phyloP scores from a whole-genome alignment of 1,140 invertebrate genomes.

The Melitaea cinxia region DNA sequence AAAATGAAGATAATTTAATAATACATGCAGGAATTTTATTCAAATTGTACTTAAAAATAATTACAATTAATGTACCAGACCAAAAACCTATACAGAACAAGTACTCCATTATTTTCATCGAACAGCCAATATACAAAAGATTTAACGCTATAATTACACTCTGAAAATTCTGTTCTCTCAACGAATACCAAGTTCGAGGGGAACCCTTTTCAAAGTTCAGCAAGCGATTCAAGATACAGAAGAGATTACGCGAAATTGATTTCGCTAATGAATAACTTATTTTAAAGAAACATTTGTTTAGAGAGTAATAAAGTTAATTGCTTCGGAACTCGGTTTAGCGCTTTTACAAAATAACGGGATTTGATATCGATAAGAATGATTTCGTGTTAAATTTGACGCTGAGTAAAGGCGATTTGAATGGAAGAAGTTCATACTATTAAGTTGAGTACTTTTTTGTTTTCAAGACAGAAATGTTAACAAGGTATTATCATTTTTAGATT shows the following conservation, averaged over 20 bases:
- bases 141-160: slow-evolving; percentile 28
- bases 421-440: not conserved
- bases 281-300: slow-evolving; percentile 43
- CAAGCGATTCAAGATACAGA: slow-evolving; percentile 31
- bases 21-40: no score
- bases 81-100: not conserved
- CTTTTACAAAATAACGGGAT: slow-evolving; percentile 8
- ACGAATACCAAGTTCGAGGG: slow-evolving; percentile 23
- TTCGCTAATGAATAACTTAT: slow-evolving; percentile 49
- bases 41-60: not conserved
- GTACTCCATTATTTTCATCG: not conserved
- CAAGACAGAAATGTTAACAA: no score
- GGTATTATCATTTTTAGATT: no score
- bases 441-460: no score
- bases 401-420: not conserved
- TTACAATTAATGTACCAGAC: not conserved
- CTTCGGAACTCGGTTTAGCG: slow-evolving; percentile 27
- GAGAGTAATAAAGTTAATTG: slow-evolving; percentile 46
- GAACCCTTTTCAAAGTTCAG: slow-evolving; percentile 35
- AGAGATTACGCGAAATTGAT: slow-evolving; percentile 47
- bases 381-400: not conserved
- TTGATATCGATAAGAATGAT: not conserved
- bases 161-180: slow-evolving; percentile 17
- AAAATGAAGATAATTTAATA: no score
- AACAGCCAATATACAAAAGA: not conserved